A percentile compares a stretch with the other conserved stretches of the same genome.
Evolutionary conservation across 2,797 vertebrate species (phyloP).

Genomic region (Schizothorax lantsangensis): DNA sequence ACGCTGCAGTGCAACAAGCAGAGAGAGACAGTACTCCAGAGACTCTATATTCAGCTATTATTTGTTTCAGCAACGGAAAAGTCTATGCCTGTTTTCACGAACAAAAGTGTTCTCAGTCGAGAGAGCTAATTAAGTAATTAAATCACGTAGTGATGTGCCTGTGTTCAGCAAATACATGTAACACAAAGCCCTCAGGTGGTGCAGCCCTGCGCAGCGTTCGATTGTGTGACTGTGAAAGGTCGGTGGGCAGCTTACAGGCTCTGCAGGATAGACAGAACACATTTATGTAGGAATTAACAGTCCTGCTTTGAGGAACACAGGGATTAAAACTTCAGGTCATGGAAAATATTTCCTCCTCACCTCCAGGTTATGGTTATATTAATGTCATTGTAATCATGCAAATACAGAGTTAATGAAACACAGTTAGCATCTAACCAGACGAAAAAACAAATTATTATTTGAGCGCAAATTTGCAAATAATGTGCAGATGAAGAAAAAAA

Average conservation of each 20-base stretch:
- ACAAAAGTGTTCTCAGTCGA: constrained; percentile 43
- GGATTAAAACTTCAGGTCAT: constrained; percentile 20
- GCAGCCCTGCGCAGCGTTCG: not conserved
- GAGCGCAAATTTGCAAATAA: not conserved
- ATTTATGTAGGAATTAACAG: constrained; percentile 16
- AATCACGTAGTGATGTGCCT: constrained; percentile 40
- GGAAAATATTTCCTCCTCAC: not conserved
- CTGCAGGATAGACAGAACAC: constrained; percentile 11
- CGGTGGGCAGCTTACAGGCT: constrained; percentile 12
- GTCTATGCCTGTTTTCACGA: constrained; percentile 28
- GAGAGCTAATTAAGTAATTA: constrained; percentile 54
- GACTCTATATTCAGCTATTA: constrained; percentile 35
- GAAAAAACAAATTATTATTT: not conserved
- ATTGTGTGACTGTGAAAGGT: constrained; percentile 23
- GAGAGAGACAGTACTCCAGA: constrained; percentile 17
- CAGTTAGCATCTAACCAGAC: not conserved
- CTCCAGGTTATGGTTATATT: not conserved
- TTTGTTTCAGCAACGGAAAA: constrained; percentile 24
- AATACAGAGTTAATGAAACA: not conserved
- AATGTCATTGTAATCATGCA: not conserved
- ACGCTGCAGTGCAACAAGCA: constrained; percentile 31
- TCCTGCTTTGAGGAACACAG: constrained; percentile 19
- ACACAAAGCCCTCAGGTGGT: constrained; percentile 21
- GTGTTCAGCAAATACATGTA: constrained; percentile 47
- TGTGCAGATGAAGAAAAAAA: not conserved